These are phyloP conservation scores for Timema cristinae DNA, from an alignment of 2,888 invertebrate species.

Conservation along the genomic window DNA sequence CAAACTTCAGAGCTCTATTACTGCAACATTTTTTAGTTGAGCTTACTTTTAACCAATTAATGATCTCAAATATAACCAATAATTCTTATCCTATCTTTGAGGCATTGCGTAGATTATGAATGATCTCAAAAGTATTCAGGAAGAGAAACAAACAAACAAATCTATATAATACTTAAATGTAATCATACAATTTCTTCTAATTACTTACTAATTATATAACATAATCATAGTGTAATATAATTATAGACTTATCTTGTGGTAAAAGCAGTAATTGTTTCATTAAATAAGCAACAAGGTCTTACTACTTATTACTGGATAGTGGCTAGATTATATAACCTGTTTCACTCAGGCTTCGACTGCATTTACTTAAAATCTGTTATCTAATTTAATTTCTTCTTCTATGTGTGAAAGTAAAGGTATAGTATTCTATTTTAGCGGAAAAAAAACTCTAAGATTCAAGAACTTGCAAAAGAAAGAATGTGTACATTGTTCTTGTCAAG, in stretches of 20 bases:
- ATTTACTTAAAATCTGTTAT: not conserved
- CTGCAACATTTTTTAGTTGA: not conserved
- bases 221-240: constrained; percentile 29
- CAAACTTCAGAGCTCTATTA: not conserved
- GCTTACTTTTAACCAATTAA: not conserved
- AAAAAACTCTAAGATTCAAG: not conserved
- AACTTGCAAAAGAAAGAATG: constrained; percentile 13
- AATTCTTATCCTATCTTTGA: not conserved
- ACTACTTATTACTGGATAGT: constrained; percentile 26
- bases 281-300: constrained; percentile 18
- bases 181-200: constrained; percentile 27
- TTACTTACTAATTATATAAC: constrained; percentile 27
- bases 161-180: constrained; percentile 22
- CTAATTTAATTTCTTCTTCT: constrained; percentile 4
- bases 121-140: not conserved
- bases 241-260: constrained; percentile 28
- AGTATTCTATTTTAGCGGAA: not conserved
- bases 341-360: not conserved
- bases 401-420: not conserved
- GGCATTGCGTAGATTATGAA: not conserved
- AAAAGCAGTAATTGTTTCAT: constrained; percentile 28
- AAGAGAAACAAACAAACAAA: constrained; percentile 8
- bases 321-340: constrained; percentile 4
- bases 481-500: constrained; percentile 27
- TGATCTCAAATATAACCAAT: constrained; percentile 6